These are phyloP conservation scores for Bombus pascuorum DNA, from an alignment of 1,140 invertebrate species.

Conservation along the genomic window DNA sequence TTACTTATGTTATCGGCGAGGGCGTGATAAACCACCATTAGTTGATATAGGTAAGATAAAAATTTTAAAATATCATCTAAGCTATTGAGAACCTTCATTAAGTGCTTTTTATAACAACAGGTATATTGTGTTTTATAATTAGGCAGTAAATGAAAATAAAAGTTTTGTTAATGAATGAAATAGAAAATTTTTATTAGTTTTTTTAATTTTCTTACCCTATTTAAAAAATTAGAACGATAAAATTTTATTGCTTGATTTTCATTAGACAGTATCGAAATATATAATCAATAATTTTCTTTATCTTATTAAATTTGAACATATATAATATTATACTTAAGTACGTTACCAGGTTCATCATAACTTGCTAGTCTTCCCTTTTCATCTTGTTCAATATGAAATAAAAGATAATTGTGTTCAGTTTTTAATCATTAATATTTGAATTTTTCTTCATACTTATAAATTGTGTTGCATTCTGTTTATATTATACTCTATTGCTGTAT, in stretches of 20 bases:
- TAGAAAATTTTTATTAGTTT: slow-evolving; percentile 4
- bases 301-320: neutral
- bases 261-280: neutral
- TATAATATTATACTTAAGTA: neutral
- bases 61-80: neutral
- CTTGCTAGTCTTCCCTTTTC: neutral
- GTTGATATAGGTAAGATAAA: slow-evolving; percentile 95
- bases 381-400: neutral
- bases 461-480: neutral
- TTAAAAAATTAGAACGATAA: neutral
- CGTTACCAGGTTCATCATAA: neutral
- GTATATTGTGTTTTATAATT: neutral
- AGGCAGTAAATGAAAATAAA: slow-evolving; percentile 10
- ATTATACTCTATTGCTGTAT: neutral
- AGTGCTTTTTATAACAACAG: neutral
- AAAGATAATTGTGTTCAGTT: neutral
- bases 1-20: slow-evolving; percentile 95
- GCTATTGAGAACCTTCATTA: neutral
- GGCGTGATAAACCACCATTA: slow-evolving; percentile 96
- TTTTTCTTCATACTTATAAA: neutral
- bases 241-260: neutral
- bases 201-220: neutral
- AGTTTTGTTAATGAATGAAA: neutral
- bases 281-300: neutral
- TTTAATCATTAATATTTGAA: neutral